Evolutionary conservation across 2,797 vertebrate species (phyloP).

Genomic region (Leucoraja ocellata): DNA sequence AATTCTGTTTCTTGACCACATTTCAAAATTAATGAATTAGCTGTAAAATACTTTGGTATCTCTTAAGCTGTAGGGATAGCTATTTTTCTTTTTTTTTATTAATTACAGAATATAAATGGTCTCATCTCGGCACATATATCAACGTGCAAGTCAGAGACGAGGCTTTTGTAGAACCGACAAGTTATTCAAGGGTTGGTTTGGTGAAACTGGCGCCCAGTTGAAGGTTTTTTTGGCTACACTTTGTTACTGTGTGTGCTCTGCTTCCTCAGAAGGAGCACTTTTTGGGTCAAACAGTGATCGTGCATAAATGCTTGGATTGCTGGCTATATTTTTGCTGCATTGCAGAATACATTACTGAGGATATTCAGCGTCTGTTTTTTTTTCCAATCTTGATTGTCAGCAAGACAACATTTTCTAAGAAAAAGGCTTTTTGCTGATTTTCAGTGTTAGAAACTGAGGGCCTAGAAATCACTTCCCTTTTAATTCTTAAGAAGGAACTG

Average conservation of each 20-base stretch:
- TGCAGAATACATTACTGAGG: not conserved
- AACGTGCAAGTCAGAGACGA: not conserved
- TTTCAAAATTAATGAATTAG: too few relatives aligned
- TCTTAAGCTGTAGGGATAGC: too few relatives aligned
- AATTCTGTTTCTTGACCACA: too few relatives aligned
- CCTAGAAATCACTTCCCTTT: not conserved
- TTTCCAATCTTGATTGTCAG: not conserved
- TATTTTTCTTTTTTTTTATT: too few relatives aligned
- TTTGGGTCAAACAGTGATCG: not conserved
- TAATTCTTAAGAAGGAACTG: too few relatives aligned
- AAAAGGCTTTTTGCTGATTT: not conserved
- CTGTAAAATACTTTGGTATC: too few relatives aligned
- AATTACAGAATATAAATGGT: too few relatives aligned
- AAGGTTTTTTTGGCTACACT: not conserved
- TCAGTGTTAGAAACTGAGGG: not conserved
- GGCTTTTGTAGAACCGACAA: not conserved
- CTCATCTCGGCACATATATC: not conserved
- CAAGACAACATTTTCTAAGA: too few relatives aligned
- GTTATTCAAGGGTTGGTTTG: not conserved
- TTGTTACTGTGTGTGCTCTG: not conserved
- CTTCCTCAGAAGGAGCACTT: not conserved
- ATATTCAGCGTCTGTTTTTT: not conserved
- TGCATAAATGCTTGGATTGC: not conserved
- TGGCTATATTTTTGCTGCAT: not conserved
- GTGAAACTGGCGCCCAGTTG: not conserved